Evolutionary conservation across 2,797 vertebrate species (phyloP).

Genomic region (Mus minutoides): DNA sequence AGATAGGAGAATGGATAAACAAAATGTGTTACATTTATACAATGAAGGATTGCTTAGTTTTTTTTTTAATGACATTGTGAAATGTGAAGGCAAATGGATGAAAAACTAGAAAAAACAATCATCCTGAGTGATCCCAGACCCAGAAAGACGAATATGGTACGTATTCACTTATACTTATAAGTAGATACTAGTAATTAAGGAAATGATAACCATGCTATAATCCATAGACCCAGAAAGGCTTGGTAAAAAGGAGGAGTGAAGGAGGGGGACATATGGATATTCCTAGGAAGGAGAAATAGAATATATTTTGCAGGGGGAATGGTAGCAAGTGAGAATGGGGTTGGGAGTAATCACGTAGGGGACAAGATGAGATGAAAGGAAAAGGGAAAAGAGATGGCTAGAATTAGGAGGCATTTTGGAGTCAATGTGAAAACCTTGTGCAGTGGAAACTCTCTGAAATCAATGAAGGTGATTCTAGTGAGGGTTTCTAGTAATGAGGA

Average conservation of each 20-base stretch:
- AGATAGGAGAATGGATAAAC: too few species aligned
- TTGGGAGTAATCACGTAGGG: not conserved
- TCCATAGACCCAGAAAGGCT: not conserved
- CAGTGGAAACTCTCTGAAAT: not conserved
- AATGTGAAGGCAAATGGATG: not conserved
- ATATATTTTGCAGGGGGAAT: not conserved
- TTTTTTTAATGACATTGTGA: not conserved
- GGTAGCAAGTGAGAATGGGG: not conserved
- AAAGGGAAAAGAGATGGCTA: not conserved
- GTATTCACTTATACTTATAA: not conserved
- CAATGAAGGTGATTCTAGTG: not conserved
- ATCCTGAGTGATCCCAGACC: not conserved
- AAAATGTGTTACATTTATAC: too few species aligned
- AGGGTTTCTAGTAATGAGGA: not conserved
- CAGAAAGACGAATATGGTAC: not conserved
- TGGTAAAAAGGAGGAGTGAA: not conserved
- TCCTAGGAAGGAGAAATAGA: not conserved
- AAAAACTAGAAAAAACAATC: not conserved
- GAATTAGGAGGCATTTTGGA: not conserved
- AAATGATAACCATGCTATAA: not conserved
- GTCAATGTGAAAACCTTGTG: not conserved
- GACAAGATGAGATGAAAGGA: not conserved
- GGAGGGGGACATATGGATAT: not conserved
- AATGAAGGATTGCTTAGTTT: not conserved
- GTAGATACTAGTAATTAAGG: not conserved